Conservation (phyloP, 2,797 vertebrate species). For the Gadopsis bispinosus region DNA sequence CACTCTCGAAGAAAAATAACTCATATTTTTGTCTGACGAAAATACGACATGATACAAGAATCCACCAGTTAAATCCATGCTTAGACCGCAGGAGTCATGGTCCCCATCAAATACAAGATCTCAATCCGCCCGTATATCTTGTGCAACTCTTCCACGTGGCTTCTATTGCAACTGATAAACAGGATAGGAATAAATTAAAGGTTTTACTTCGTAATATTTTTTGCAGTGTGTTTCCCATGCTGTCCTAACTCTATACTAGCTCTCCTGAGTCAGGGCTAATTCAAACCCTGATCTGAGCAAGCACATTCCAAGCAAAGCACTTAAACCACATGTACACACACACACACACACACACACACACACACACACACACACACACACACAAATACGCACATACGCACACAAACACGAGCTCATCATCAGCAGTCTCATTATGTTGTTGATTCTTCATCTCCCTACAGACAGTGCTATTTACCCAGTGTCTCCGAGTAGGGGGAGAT, state of each 20-base stretch:
- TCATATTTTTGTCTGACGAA: constrained; percentile 31
- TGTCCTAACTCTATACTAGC: background rate
- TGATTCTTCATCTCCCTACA: constrained; percentile 76
- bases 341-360: constrained; percentile 9
- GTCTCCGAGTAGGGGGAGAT: constrained; percentile 65
- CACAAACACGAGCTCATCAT: constrained; percentile 65
- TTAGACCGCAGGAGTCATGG: constrained; percentile 37
- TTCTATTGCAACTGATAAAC: constrained; percentile 56
- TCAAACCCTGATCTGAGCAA: constrained; percentile 53
- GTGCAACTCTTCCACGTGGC: constrained; percentile 49
- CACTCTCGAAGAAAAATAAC: background rate
- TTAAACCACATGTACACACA: constrained; percentile 44
- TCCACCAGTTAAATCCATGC: constrained; percentile 45
- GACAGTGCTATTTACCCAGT: constrained; percentile 76
- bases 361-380: constrained; percentile 24
- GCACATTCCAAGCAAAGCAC: constrained; percentile 49
- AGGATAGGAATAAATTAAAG: constrained; percentile 57
- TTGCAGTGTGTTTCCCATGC: constrained; percentile 31
- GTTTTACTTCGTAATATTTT: constrained; percentile 23
- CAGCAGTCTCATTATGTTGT: constrained; percentile 75
- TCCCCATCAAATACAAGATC: constrained; percentile 35
- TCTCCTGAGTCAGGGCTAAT: constrained; percentile 44
- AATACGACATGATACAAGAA: constrained; percentile 38
- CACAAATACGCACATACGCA: background rate
- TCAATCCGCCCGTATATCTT: constrained; percentile 32